Evolutionary conservation across 2,113 vertebrate genomes (phyloP).

Genomic region (Oncorhynchus nerka): DNA sequence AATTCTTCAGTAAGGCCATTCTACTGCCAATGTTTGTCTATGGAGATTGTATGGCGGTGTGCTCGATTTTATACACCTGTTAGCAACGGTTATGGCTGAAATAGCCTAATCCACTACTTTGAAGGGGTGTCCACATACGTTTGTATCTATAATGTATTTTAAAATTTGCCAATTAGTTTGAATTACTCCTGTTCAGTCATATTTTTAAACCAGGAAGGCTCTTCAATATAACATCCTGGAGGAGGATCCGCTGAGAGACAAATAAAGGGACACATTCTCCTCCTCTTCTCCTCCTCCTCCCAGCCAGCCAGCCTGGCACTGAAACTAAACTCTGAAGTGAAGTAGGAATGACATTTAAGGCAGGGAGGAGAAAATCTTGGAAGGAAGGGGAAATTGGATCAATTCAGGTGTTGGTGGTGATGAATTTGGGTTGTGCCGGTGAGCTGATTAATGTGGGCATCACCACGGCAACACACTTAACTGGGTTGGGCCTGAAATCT

Average conservation of each 20-base stretch:
- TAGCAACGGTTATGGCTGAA: too few species aligned
- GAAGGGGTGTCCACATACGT: too few species aligned
- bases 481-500: slow-evolving; percentile 32
- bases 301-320: not conserved
- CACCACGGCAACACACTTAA: not conserved
- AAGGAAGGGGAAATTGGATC: slow-evolving; percentile 4
- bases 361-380: slow-evolving; percentile 4
- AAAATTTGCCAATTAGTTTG: slow-evolving; percentile 36
- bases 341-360: slow-evolving; percentile 2
- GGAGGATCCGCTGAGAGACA: not conserved
- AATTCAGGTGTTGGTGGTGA: slow-evolving; percentile 26
- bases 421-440: slow-evolving; percentile 26
- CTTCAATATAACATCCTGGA: slow-evolving; percentile 26
- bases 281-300: not conserved
- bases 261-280: not conserved
- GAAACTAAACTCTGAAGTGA: not conserved
- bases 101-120: too few species aligned
- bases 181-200: slow-evolving; percentile 35
- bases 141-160: not conserved
- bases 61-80: too few species aligned
- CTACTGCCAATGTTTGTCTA: too few species aligned
- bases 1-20: too few species aligned
- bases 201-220: slow-evolving; percentile 3
- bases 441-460: slow-evolving; percentile 7
- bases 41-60: too few species aligned